Conservation (phyloP, 2,888 invertebrate species). For the Pomacea canaliculata region DNA sequence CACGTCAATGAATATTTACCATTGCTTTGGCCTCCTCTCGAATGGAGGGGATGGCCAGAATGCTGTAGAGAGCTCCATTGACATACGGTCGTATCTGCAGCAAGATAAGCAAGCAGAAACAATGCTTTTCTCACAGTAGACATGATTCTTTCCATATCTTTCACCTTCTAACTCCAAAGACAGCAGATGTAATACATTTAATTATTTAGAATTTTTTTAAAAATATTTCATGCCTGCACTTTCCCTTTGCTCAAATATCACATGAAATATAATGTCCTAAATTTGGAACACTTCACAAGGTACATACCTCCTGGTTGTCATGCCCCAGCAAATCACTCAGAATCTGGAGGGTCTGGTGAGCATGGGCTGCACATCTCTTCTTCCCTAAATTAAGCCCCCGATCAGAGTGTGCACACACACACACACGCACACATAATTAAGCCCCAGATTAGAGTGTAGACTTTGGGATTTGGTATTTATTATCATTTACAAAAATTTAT, state of each 20-base stretch:
- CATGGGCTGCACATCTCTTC: slow-evolving; percentile 64
- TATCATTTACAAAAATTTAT: no score
- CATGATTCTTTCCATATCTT: no score
- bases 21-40: slow-evolving; percentile 72
- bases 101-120: not conserved
- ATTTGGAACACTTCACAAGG: no score
- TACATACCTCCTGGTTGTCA: slow-evolving; percentile 66
- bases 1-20: slow-evolving; percentile 48
- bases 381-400: slow-evolving; percentile 67
- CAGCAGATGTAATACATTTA: not conserved
- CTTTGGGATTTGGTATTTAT: no score
- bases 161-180: no score
- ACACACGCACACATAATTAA: no score
- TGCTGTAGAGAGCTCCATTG: slow-evolving; percentile 74
- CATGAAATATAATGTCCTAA: no score
- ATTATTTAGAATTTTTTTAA: not conserved
- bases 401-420: no score
- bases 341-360: slow-evolving; percentile 68
- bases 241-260: no score
- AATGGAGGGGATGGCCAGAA: slow-evolving; percentile 72
- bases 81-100: slow-evolving; percentile 73
- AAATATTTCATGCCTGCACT: no score
- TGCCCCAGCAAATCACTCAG: slow-evolving; percentile 70
- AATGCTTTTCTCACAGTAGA: not conserved
- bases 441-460: no score